These are phyloP conservation scores for Gulo gulo DNA, from an alignment of 2,113 vertebrate genomes.

Conservation along the genomic window DNA sequence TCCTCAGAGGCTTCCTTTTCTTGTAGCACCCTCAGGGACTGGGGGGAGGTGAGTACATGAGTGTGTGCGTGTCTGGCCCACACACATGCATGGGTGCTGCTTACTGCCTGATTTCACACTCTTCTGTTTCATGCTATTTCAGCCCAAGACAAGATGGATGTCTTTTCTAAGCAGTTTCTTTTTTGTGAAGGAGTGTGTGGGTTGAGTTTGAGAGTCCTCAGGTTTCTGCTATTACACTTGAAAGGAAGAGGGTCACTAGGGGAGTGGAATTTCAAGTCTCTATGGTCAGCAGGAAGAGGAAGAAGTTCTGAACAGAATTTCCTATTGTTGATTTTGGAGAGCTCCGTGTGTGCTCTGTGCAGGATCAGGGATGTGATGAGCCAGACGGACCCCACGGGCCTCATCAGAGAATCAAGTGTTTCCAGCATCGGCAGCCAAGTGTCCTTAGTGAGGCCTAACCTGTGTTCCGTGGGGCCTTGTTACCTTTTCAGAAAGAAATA, in stretches of 20 bases:
- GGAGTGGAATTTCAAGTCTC: neutral
- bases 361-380: neutral
- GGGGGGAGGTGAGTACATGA: neutral
- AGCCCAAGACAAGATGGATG: neutral
- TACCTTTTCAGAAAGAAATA: neutral
- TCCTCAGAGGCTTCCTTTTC: neutral
- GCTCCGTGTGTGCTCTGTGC: neutral
- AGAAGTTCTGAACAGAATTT: neutral
- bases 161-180: neutral
- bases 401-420: neutral
- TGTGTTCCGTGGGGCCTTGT: neutral
- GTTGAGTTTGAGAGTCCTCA: neutral
- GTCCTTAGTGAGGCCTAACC: neutral
- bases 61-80: neutral
- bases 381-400: accelerated
- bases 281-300: neutral
- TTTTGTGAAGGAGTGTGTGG: neutral
- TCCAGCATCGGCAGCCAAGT: neutral
- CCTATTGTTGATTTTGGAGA: neutral
- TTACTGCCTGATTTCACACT: neutral
- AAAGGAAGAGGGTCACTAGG: neutral
- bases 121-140: neutral
- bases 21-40: no score
- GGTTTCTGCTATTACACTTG: neutral
- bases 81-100: neutral